Conservation (phyloP, 2,113 vertebrate genomes). For the Lophochroa leadbeateri region DNA sequence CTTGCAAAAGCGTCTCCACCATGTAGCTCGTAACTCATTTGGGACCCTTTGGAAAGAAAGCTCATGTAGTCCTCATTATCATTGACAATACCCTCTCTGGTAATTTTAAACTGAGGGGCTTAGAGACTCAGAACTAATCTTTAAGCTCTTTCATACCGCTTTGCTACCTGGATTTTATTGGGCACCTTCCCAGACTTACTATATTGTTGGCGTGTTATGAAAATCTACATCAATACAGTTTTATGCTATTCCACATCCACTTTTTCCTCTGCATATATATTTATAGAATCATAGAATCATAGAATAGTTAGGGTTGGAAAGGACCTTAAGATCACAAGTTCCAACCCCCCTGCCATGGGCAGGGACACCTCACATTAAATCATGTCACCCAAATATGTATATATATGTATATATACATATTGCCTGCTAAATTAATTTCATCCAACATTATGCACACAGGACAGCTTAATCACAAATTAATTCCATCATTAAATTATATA, state of each 20-base stretch:
- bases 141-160: neutral
- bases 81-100: neutral
- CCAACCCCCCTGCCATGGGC: neutral
- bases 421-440: neutral
- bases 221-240: neutral
- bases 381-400: neutral
- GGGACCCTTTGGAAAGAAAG: neutral
- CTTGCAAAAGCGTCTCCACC: neutral
- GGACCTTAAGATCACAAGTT: neutral
- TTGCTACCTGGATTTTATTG: neutral
- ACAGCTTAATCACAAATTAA: neutral
- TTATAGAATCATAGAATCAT: neutral
- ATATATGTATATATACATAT: neutral
- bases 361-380: neutral
- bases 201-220: neutral
- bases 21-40: neutral
- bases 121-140: neutral
- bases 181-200: neutral
- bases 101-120: neutral
- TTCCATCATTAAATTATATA: neutral
- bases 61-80: rapidly evolving
- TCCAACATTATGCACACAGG: neutral
- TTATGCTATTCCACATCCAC: neutral
- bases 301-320: neutral
- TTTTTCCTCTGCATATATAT: neutral